Evolutionary conservation across 2,113 vertebrate genomes (phyloP).

Genomic region (Pollachius pollachius): DNA sequence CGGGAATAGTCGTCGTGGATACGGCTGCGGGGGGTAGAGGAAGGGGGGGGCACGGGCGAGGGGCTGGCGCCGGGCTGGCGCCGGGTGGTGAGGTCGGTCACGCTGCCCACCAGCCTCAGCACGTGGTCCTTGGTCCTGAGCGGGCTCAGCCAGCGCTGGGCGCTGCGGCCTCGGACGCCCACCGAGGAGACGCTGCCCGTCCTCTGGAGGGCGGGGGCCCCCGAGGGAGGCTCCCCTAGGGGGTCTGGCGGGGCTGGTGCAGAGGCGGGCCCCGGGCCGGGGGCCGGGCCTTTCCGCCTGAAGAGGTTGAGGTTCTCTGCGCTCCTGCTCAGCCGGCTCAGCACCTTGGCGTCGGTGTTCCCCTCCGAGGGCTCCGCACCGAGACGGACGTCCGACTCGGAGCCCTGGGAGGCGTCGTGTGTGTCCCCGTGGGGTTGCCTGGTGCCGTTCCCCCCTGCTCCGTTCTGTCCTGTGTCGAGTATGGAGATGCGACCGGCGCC

Average conservation of each 20-base stretch:
- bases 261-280: slow-evolving; percentile 65
- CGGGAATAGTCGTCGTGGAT: slow-evolving; percentile 94
- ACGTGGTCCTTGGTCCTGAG: slow-evolving; percentile 78
- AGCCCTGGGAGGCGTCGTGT: slow-evolving; percentile 37
- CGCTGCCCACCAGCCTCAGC: slow-evolving; percentile 82
- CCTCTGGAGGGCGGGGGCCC: slow-evolving; percentile 63
- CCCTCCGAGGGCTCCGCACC: slow-evolving; percentile 46
- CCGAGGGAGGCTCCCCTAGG: slow-evolving; percentile 56
- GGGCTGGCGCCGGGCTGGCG: slow-evolving; percentile 58
- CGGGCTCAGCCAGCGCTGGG: slow-evolving; percentile 72
- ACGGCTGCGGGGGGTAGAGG: slow-evolving; percentile 64
- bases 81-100: slow-evolving; percentile 77
- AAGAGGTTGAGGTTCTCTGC: slow-evolving; percentile 86
- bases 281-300: slow-evolving; percentile 79
- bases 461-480: slow-evolving; percentile 66
- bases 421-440: slow-evolving; percentile 35
- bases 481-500: slow-evolving; percentile 87
- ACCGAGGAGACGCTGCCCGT: slow-evolving; percentile 74
- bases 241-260: slow-evolving; percentile 44
- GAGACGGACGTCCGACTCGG: slow-evolving; percentile 28
- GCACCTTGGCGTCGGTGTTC: slow-evolving; percentile 42
- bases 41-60: slow-evolving; percentile 17
- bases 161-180: slow-evolving; percentile 54
- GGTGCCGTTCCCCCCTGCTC: slow-evolving; percentile 11
- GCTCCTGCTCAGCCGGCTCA: slow-evolving; percentile 85